Base-by-base conservation (phyloP, 2,113 vertebrate genomes). In the Tragelaphus imberbis region DNA sequence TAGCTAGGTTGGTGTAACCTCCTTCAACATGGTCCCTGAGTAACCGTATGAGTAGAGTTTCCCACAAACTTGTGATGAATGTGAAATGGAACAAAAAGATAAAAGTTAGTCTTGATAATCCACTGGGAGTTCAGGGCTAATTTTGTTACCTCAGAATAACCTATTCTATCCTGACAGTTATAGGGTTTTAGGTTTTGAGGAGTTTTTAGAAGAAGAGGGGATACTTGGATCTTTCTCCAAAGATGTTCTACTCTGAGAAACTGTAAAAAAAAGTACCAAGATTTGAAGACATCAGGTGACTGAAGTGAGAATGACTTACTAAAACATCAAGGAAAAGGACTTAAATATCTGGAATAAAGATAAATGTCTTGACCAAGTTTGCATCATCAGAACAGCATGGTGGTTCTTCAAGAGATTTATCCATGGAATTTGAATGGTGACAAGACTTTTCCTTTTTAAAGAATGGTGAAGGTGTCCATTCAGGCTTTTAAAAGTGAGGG, bases 161-260 rank as follows among this genome's bases (percentile, higher is more conserved):
- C 51, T 23, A 84, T 79, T 68, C 55, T 88, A 68, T 53, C 25
- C 40, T 58, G 19, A 51, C 3, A 84, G 11, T 53, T 88, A 56
- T 1, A 88, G 49, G 9, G 5, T 79, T 94, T 90, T 81, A 25
- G n/a, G 11, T 28, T 56, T 90, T 47, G 49, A 7, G 68, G 10
- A 75, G 10, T 21, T 81, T 95, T 94, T 93, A 2, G 16, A 84
- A 82, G 53, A 94, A 87, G n/a, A 58, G 7, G 33, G 17, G 23
- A 28, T 92, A 80, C 86, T 23, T 94, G 71, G 47, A 30, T 94
- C 7, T 90, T 88, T 90, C 90, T 95, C 10, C 40, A 92, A 94
- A 95, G 53, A 84, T 84, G 36, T 44, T 80, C 6, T 58, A 49
- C n/a, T 61, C 19, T 85, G 30, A 95, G 94, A 95, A 96, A 96